Evolutionary conservation across 2,113 vertebrate species (phyloP).

Genomic region (crab-eating macaque (Macaca fascicularis)): T2T-MFA8v1.1 NC_088380.1:76218501-76219000

Average conservation of each 20-base stretch:
- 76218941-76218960: constrained; percentile 25
- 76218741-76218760: neutral
- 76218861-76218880: neutral
- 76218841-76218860: neutral
- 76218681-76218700: neutral
- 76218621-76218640: neutral
- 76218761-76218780: neutral
- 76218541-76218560: neutral
- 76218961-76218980: neutral
- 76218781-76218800: neutral
- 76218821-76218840: constrained; percentile 13
- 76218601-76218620: neutral
- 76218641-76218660: neutral
- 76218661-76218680: neutral
- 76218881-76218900: neutral
- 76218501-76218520: neutral
- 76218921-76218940: neutral
- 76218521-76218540: neutral
- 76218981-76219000: neutral
- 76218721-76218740: neutral
- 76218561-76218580: neutral
- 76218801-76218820: neutral
- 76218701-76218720: neutral
- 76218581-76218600: neutral
- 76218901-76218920: neutral